These are phyloP conservation scores for Sinella curviseta DNA, from an alignment of 1,140 invertebrate species.

Conservation along the genomic window DNA sequence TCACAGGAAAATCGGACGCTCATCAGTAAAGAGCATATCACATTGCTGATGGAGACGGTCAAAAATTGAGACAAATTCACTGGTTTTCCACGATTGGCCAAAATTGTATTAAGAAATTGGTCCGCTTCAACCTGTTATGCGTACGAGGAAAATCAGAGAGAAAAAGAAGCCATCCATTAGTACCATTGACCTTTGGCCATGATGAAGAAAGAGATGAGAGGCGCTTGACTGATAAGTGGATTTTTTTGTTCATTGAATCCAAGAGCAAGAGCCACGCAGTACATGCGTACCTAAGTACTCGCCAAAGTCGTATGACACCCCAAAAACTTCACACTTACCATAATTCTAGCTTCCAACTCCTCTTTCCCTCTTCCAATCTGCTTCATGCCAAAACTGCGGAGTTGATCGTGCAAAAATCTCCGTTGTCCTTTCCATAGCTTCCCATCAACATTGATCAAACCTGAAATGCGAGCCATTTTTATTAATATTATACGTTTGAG, in stretches of 20 bases:
- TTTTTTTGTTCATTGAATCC: neutral
- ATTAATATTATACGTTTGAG: too few relatives aligned
- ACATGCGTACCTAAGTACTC: neutral
- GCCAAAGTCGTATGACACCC: too few relatives aligned
- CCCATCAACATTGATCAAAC: slow-evolving; percentile 87
- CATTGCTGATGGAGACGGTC: slow-evolving; percentile 81
- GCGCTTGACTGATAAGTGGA: too few relatives aligned
- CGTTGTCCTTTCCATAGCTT: slow-evolving; percentile 89
- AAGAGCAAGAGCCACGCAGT: neutral
- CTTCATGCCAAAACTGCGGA: slow-evolving; percentile 87
- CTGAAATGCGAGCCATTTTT: slow-evolving; percentile 69
- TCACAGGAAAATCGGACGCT: slow-evolving; percentile 76
- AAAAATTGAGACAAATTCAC: slow-evolving; percentile 71
- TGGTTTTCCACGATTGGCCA: slow-evolving; percentile 62
- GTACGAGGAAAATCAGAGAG: slow-evolving; percentile 35
- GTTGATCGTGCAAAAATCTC: slow-evolving; percentile 82
- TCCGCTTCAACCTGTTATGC: slow-evolving; percentile 71
- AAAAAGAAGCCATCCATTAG: too few relatives aligned
- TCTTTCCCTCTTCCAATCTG: slow-evolving; percentile 71
- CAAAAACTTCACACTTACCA: slow-evolving; percentile 61
- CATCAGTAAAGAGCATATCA: slow-evolving; percentile 89
- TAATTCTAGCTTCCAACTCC: slow-evolving; percentile 81
- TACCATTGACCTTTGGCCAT: too few relatives aligned
- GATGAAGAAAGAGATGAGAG: neutral
- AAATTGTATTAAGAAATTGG: slow-evolving; percentile 67